phyloP scores from a whole-genome alignment of 2,113 vertebrate species.

The Solenodon paradoxus region DNA sequence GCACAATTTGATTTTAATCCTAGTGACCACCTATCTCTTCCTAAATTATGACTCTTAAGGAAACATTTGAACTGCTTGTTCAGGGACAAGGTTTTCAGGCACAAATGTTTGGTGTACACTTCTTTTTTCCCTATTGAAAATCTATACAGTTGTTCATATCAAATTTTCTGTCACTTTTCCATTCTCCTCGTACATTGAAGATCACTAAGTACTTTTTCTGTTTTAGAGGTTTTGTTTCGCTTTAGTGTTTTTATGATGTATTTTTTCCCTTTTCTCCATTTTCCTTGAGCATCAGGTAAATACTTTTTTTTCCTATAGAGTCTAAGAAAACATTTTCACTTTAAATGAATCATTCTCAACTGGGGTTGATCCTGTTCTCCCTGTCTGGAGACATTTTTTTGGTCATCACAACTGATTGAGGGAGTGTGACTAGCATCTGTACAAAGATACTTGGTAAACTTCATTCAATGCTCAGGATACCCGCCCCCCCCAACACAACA shows the following conservation, averaged over 20 bases:
- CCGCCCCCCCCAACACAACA: background rate
- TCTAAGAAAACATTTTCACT: background rate
- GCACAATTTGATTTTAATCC: background rate
- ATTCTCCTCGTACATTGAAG: background rate
- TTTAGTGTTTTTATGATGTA: background rate
- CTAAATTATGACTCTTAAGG: background rate
- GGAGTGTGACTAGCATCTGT: background rate
- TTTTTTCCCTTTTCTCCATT: background rate
- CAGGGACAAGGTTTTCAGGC: background rate
- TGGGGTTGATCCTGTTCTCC: background rate
- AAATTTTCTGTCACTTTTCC: background rate
- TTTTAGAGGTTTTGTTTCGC: background rate
- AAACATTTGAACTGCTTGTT: background rate
- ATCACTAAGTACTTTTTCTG: background rate
- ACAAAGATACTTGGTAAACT: background rate
- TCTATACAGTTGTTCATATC: background rate
- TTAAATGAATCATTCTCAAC: background rate
- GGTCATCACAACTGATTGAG: background rate
- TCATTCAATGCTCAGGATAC: background rate
- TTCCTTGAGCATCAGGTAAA: background rate
- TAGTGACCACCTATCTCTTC: background rate
- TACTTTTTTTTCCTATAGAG: background rate
- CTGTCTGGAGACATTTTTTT: background rate
- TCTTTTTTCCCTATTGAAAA: background rate
- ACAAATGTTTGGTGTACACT: background rate